Percentiles rank a stretch among this genome's conserved stretches.
Conservation (phyloP, 2,797 vertebrate genomes). For the Oryzias dopingdopingensis region DNA sequence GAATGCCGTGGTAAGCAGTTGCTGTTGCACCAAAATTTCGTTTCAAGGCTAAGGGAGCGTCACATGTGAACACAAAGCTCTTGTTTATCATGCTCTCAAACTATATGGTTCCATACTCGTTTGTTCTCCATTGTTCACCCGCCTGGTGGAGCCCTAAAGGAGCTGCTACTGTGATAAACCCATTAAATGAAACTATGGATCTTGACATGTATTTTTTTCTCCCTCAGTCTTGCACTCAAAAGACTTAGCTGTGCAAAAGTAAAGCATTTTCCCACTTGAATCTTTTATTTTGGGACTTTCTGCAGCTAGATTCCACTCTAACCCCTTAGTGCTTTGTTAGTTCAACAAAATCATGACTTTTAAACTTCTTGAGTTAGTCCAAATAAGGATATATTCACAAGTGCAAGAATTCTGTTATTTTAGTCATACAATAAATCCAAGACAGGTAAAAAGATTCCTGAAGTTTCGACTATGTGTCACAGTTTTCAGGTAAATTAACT, state of each 20-base stretch:
- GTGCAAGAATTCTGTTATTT: background rate
- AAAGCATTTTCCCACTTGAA: background rate
- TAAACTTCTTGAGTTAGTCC: background rate
- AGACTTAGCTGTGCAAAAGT: background rate
- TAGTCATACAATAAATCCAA: background rate
- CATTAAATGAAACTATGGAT: conserved; percentile 44
- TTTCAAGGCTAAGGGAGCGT: conserved; percentile 36
- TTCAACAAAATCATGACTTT: background rate
- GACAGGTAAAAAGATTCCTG: too few relatives aligned
- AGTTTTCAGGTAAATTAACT: too few relatives aligned
- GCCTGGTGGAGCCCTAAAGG: conserved; percentile 41
- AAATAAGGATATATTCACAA: background rate
- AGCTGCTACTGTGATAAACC: conserved; percentile 39
- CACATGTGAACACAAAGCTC: conserved; percentile 7
- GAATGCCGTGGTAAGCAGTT: conserved; percentile 66
- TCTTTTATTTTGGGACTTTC: background rate
- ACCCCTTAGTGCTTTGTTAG: background rate
- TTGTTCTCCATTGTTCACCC: conserved; percentile 37
- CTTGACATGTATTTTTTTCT: background rate
- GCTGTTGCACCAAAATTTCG: conserved; percentile 39
- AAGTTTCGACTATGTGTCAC: too few relatives aligned
- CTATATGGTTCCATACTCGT: conserved; percentile 46
- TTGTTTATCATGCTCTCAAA: conserved; percentile 42
- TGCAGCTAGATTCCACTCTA: too few relatives aligned
- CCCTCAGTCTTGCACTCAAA: background rate